phyloP scores from a whole-genome alignment of 1,140 invertebrate genomes.

The Ridgeia piscesae region DNA sequence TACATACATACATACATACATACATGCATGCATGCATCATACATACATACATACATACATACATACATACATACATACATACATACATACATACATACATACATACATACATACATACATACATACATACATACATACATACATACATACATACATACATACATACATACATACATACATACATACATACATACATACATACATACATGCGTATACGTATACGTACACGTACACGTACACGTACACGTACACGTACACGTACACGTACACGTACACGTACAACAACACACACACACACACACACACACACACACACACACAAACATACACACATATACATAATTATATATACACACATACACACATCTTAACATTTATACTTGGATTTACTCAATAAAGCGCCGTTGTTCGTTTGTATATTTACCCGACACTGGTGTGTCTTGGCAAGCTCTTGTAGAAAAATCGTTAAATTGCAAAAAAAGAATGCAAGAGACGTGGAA shows the following conservation, averaged over 20 bases:
- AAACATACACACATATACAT: slow-evolving; percentile 20
- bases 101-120: slow-evolving; percentile 21
- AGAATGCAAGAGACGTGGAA: background rate
- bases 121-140: slow-evolving; percentile 20
- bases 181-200: slow-evolving; percentile 20
- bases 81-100: slow-evolving; percentile 19
- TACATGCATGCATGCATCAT: slow-evolving; percentile 21
- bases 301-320: slow-evolving; percentile 24
- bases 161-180: slow-evolving; percentile 19
- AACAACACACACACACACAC: slow-evolving; percentile 25
- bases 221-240: slow-evolving; percentile 23
- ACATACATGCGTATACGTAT: too few species aligned
- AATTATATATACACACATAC: too few species aligned
- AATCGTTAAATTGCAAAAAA: background rate
- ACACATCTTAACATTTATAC: too few species aligned
- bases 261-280: slow-evolving; percentile 20
- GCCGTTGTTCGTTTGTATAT: too few species aligned
- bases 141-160: slow-evolving; percentile 20
- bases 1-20: slow-evolving; percentile 19
- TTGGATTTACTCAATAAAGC: too few species aligned
- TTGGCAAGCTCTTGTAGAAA: too few species aligned
- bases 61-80: slow-evolving; percentile 20
- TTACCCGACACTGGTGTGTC: too few species aligned
- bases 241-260: slow-evolving; percentile 23
- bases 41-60: slow-evolving; percentile 23